Percentiles rank a stretch among this genome's conserved stretches.
Evolutionary conservation across 2,888 invertebrate species (phyloP).

Genomic region (Andricus curvator): DNA sequence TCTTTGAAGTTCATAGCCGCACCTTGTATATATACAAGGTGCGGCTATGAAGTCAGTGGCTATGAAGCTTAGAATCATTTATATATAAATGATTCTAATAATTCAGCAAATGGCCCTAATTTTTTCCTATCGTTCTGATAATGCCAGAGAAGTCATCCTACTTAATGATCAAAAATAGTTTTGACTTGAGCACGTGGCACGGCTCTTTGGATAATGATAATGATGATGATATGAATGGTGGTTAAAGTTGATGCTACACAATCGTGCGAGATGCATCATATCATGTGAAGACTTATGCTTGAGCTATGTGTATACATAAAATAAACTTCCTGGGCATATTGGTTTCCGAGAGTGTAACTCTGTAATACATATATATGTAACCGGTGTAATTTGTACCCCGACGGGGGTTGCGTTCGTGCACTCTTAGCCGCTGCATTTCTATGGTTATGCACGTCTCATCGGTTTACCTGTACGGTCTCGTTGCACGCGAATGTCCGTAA

Average conservation of each 20-base stretch:
- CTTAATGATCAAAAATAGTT: not conserved
- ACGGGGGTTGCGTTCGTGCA: slow-evolving; percentile 54
- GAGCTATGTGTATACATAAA: slow-evolving; percentile 38
- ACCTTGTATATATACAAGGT: too few relatives aligned
- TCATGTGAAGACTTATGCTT: slow-evolving; percentile 53
- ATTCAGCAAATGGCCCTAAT: too few relatives aligned
- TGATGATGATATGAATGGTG: slow-evolving; percentile 6
- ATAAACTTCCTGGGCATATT: slow-evolving; percentile 52
- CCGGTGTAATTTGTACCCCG: slow-evolving; percentile 53
- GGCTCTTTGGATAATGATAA: not conserved
- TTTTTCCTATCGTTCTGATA: too few relatives aligned
- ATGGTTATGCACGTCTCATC: slow-evolving; percentile 54
- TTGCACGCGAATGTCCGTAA: slow-evolving; percentile 44
- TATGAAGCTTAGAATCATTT: too few relatives aligned
- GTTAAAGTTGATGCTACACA: slow-evolving; percentile 9
- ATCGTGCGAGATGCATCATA: slow-evolving; percentile 42
- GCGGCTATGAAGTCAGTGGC: too few relatives aligned
- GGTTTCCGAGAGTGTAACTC: slow-evolving; percentile 54
- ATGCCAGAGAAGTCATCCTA: too few relatives aligned
- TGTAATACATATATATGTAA: slow-evolving; percentile 48
- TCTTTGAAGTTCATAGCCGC: too few relatives aligned
- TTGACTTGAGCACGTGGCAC: not conserved
- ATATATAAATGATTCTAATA: too few relatives aligned
- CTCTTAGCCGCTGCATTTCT: slow-evolving; percentile 52
- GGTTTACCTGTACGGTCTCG: slow-evolving; percentile 52